A percentile compares a stretch with the other conserved stretches of the same genome.
phyloP scores from a whole-genome alignment of 1,140 invertebrate genomes.

The Babylonia areolata region DNA sequence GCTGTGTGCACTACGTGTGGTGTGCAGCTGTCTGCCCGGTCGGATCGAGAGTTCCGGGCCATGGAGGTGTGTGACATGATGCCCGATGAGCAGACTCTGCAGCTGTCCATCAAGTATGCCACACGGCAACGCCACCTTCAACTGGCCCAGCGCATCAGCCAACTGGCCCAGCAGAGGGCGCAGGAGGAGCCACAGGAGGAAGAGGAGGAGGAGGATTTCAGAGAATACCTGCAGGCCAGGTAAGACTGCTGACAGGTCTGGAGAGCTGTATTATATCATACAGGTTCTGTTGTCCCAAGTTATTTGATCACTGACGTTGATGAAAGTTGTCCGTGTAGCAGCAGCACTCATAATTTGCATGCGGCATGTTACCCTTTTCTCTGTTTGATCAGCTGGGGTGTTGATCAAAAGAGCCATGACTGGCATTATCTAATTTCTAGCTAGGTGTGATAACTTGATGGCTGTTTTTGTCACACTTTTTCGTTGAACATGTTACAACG shows the following conservation, averaged over 20 bases:
- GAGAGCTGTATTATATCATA: background rate
- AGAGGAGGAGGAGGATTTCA: conserved; percentile 49
- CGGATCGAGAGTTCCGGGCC: conserved; percentile 89
- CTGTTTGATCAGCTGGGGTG: no score
- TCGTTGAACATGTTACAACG: no score
- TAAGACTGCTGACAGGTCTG: conserved; percentile 9
- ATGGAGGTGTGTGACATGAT: conserved; percentile 91
- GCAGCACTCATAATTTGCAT: no score
- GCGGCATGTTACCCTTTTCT: no score
- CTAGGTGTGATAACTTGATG: no score
- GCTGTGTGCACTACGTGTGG: conserved; percentile 86
- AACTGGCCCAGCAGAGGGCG: conserved; percentile 64
- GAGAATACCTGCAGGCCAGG: conserved; percentile 22
- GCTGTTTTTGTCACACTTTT: no score
- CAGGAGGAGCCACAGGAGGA: conserved; percentile 68
- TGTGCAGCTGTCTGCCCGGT: conserved; percentile 86
- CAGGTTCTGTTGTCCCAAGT: no score
- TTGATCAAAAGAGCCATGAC: no score
- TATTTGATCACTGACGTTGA: no score
- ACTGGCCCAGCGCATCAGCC: conserved; percentile 82
- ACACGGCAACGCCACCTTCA: conserved; percentile 84
- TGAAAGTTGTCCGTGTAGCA: no score
- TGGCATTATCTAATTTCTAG: no score
- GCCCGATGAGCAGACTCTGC: conserved; percentile 84
- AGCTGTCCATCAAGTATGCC: conserved; percentile 92